Conservation (phyloP, 2,888 invertebrate genomes). For the Scrobipalpa atriplicella region DNA sequence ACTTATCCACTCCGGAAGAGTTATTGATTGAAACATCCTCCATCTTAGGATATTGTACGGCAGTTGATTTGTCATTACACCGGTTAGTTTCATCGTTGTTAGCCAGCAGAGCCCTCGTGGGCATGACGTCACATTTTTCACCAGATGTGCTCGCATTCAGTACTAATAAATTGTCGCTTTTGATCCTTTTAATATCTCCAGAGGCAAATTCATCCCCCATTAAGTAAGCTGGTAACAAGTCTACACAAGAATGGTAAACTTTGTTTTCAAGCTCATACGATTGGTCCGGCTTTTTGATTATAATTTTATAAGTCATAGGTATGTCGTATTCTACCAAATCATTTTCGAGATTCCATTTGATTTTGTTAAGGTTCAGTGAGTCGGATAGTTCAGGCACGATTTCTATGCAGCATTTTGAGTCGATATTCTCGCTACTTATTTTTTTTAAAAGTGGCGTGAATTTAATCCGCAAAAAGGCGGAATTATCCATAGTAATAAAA, state of each 20-base stretch:
- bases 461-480: slow-evolving; percentile 60
- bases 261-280: slow-evolving; percentile 41
- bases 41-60: slow-evolving; percentile 1
- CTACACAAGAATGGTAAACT: slow-evolving; percentile 71
- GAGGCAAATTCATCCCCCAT: slow-evolving; percentile 44
- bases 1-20: background rate
- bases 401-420: slow-evolving; percentile 62
- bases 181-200: slow-evolving; percentile 52
- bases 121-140: slow-evolving; percentile 32
- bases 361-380: slow-evolving; percentile 62
- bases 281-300: slow-evolving; percentile 52
- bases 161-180: slow-evolving; percentile 58
- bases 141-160: slow-evolving; percentile 20
- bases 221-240: slow-evolving; percentile 50
- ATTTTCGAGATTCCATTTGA: slow-evolving; percentile 57
- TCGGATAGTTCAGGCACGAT: slow-evolving; percentile 65
- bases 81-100: background rate
- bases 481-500: slow-evolving; percentile 37
- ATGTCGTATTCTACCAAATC: slow-evolving; percentile 60
- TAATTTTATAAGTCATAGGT: slow-evolving; percentile 69
- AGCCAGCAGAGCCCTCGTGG: slow-evolving; percentile 11
- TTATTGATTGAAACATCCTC: background rate
- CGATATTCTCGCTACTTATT: slow-evolving; percentile 38
- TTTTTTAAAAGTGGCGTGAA: slow-evolving; percentile 61
- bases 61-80: background rate